These are phyloP conservation scores for Oligia latruncula DNA, from an alignment of 2,888 invertebrate genomes.

Conservation along the genomic window DNA sequence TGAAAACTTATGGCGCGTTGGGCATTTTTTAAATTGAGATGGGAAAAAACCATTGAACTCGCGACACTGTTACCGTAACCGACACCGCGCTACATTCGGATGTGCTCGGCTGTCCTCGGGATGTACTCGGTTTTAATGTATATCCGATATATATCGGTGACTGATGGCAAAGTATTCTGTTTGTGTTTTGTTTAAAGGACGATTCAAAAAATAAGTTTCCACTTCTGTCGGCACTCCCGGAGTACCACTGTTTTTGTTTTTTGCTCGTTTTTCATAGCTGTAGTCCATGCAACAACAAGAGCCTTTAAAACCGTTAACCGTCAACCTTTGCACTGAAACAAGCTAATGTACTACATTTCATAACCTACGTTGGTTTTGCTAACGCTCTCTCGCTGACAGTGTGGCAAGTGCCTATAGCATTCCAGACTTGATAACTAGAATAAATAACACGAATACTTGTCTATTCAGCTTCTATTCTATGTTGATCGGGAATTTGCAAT, in stretches of 20 bases:
- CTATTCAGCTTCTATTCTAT: slow-evolving; percentile 50
- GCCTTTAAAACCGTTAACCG: slow-evolving; percentile 6
- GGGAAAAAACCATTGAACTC: too few species aligned
- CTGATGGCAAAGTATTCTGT: too few species aligned
- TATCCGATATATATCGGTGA: too few species aligned
- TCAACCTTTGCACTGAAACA: slow-evolving; percentile 15
- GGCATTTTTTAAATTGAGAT: too few species aligned
- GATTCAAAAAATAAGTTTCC: too few species aligned
- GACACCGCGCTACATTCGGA: too few species aligned
- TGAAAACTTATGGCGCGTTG: too few species aligned
- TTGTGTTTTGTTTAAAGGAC: too few species aligned
- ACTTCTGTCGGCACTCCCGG: too few species aligned
- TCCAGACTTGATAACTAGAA: slow-evolving; percentile 55
- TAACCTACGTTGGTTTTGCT: neutral
- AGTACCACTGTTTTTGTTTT: slow-evolving; percentile 3
- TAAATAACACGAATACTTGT: slow-evolving; percentile 41
- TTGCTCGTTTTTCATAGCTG: slow-evolving; percentile 11
- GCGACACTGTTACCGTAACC: too few species aligned
- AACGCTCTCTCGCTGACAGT: slow-evolving; percentile 35
- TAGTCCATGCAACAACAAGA: slow-evolving; percentile 10
- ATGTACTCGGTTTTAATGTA: too few species aligned
- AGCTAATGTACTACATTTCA: slow-evolving; percentile 5
- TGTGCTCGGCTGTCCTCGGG: too few species aligned
- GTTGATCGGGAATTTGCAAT: slow-evolving; percentile 51
- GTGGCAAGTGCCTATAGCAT: slow-evolving; percentile 37